A percentile compares a stretch with the other conserved stretches of the same genome.
These are phyloP conservation scores for Eurystomus gularis DNA, from an alignment of 2,113 vertebrate genomes.

Conservation along the genomic window DNA sequence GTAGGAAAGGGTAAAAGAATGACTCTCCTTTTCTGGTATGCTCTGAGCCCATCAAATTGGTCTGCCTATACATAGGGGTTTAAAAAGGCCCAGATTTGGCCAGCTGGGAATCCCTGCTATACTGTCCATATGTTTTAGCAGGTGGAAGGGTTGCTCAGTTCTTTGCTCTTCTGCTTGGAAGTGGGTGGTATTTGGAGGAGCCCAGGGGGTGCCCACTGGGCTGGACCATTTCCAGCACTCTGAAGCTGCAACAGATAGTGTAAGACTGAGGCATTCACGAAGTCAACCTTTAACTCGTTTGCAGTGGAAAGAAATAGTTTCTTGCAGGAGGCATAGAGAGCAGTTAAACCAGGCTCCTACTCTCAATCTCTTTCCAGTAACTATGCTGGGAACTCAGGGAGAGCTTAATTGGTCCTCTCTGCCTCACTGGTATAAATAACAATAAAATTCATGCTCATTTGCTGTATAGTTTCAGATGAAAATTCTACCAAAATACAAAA, in stretches of 20 bases:
- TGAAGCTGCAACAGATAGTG: background rate
- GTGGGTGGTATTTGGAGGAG: background rate
- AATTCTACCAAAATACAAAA: background rate
- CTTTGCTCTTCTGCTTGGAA: background rate
- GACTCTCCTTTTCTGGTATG: background rate
- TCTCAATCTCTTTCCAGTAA: background rate
- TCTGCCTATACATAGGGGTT: background rate
- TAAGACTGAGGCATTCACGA: background rate
- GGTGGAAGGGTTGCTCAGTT: background rate
- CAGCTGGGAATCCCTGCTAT: slow-evolving; percentile 10
- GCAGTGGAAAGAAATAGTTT: background rate
- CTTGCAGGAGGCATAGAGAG: background rate
- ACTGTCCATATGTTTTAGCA: background rate
- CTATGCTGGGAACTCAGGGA: background rate
- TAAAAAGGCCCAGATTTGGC: background rate
- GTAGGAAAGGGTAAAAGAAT: background rate
- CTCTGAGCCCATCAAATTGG: background rate
- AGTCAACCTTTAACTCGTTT: background rate
- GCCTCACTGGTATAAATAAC: background rate
- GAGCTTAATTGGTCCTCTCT: background rate
- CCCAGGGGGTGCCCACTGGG: background rate
- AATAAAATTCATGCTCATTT: background rate
- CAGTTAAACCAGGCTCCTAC: background rate
- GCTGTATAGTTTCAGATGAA: background rate
- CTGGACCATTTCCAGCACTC: background rate